Base-by-base conservation (phyloP, 2,888 invertebrate species). In the Epinotia ramella region DNA sequence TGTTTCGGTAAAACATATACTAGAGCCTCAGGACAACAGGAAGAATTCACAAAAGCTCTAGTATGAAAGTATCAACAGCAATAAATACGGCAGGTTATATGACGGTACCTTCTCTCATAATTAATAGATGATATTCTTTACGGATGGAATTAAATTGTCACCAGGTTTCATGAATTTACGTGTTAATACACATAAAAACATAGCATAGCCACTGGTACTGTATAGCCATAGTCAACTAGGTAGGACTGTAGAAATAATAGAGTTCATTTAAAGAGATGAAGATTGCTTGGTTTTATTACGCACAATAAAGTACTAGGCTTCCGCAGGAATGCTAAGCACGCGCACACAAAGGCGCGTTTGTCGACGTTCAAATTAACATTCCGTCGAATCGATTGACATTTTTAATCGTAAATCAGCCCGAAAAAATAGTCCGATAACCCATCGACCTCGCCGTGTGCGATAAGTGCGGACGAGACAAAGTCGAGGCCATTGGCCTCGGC, bases 381-480 rank as follows among this genome's bases (percentile, higher is more conserved):
- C 40, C 60, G 60, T 18, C 65, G 65, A 62, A 49, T 71, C 59
- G 59, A 64, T 65, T 70, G 70, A 53, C 53, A 20, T 71, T 77
- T 77, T 73, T 73, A 77, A 81, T 80, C 81, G 79, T 82, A 79
- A 81, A 86, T 85, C 83, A 81, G 81, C 84, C 84, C 85, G 82
- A 81, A 81, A 88, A 88, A 87, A 84, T 86, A 86, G 83, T 85
- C 81, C 83, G 92, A 93, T 94, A 93, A 91, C 93, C 92, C 85
- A 83, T 83, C 87, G 88, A 90, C 91, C 90, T 88, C 85, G 79
- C 78, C 78, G 81, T 79, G 85, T 84, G 83, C 87, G 91, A 90
- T 91, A 91, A 87, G 88, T 87, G 87, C 88, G 88, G 85, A 83
- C 86, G 91, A 91, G 91, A 92, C 93, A 91, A 92, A 91, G 92